Evolutionary conservation across 1,140 invertebrate species (phyloP).

Genomic region (Heterodera schachtii): DNA sequence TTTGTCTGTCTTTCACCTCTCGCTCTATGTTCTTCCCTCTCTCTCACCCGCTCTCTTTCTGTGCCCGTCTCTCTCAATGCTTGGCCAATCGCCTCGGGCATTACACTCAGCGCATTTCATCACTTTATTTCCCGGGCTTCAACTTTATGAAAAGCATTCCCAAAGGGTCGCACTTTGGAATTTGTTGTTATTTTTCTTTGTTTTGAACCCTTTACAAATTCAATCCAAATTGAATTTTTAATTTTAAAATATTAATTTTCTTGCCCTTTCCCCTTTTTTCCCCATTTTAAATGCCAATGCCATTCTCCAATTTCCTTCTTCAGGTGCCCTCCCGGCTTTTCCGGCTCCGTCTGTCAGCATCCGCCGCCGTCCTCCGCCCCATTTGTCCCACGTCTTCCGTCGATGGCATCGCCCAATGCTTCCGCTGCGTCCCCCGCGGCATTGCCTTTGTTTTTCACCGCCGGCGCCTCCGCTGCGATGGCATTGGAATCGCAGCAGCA

Average conservation of each 20-base stretch:
- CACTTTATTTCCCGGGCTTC: not conserved
- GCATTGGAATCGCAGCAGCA: not conserved
- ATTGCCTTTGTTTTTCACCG: not conserved
- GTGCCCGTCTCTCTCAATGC: not conserved
- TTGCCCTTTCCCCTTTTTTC: too few species aligned
- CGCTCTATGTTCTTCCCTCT: not conserved
- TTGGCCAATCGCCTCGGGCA: not conserved
- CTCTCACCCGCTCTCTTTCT: not conserved
- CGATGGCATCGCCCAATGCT: not conserved
- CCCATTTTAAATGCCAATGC: conserved; percentile 1
- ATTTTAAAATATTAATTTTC: too few species aligned
- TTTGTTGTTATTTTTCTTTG: too few species aligned
- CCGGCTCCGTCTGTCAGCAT: not conserved
- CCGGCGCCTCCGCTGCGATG: not conserved
- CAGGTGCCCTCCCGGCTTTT: not conserved
- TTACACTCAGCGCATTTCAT: not conserved
- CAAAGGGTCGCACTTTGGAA: too few species aligned
- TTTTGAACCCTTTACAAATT: too few species aligned
- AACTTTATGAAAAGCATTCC: too few species aligned
- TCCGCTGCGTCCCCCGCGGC: not conserved
- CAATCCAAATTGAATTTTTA: too few species aligned
- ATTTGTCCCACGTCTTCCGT: not conserved
- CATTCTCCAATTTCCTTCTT: not conserved
- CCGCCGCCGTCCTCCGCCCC: not conserved
- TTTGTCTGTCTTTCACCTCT: too few species aligned